These are phyloP conservation scores for Orchestes rusci DNA, from an alignment of 2,888 invertebrate species.

Conservation along the genomic window DNA sequence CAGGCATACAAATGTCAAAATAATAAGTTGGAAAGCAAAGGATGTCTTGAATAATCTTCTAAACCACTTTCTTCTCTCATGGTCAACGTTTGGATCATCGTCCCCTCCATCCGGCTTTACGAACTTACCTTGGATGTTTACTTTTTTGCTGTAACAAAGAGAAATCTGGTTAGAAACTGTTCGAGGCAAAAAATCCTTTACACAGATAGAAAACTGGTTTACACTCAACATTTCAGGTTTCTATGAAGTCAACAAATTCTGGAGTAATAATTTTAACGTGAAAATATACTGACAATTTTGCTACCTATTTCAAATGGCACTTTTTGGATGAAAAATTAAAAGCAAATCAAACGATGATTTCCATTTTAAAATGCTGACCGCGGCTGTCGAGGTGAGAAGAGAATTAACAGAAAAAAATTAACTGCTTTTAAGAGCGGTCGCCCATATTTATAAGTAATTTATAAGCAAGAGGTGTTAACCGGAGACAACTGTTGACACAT, in stretches of 20 bases:
- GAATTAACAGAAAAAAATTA: slow-evolving; percentile 26
- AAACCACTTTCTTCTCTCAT: slow-evolving; percentile 52
- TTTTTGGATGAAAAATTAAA: slow-evolving; percentile 1
- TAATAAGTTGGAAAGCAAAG: slow-evolving; percentile 68
- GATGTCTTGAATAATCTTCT: slow-evolving; percentile 66
- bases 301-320: too few relatives aligned
- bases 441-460: slow-evolving; percentile 32
- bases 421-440: slow-evolving; percentile 30
- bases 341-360: slow-evolving; percentile 12
- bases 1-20: slow-evolving; percentile 64
- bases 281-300: too few relatives aligned
- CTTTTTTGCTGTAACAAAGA: slow-evolving; percentile 35
- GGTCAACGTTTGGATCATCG: slow-evolving; percentile 50
- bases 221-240: too few relatives aligned
- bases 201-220: too few relatives aligned
- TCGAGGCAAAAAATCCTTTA: too few relatives aligned
- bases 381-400: slow-evolving; percentile 11
- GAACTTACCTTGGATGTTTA: too few relatives aligned
- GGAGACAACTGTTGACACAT: slow-evolving; percentile 27
- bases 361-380: slow-evolving; percentile 13
- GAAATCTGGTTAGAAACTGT: too few relatives aligned
- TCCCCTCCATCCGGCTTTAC: slow-evolving; percentile 31
- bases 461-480: slow-evolving; percentile 31
- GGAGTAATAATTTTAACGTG: too few relatives aligned
- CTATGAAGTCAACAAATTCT: too few relatives aligned